Base-by-base conservation (phyloP, 1,140 invertebrate species). In the Sycophila sp. region DNA sequence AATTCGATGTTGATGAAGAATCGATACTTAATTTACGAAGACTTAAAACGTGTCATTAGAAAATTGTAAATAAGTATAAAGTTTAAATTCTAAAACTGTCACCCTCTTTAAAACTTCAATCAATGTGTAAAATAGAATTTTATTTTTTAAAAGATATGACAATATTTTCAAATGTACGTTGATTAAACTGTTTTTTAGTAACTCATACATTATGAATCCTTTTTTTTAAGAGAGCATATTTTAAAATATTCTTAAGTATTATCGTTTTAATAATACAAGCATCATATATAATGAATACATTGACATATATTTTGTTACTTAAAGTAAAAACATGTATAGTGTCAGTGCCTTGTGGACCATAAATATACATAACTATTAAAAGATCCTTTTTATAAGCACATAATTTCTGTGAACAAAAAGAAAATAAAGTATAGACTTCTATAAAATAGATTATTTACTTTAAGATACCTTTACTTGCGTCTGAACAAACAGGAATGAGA, bases 321-420 rank as follows among this genome's bases (percentile, higher is more conserved):
- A 30, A 56, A 7, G n/a, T 40, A 45, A 32, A 67, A 67, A 58
- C n/a, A 15, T 67, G 28, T 34, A 67, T 55, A 64, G 47, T 67
- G 64, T 58, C 53, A 67, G 64, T 67, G 64, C 64, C 64, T 67
- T 67, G 38, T 67, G 64, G 51, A 67, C 64, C 64, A 67, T 45
- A 19, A 66, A 19, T 19, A 10, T 51, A 38, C 38, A 58, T 19
- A 66, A 55, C 24, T 53, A 66, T 15, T 30, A 8, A 22, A 19
- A n/a, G n/a, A 42, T 55, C 40, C 19, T 38, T 13, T 55, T 2
- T 51, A 40, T 40, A 42, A 40, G 13, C 24, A 53, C 26, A 65
- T 17, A 28, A 51, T 26, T 49, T 55, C 7, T 40, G 34, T 55
- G 11, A 55, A 42, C 11, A 45, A 65, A 30, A 22, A 64, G 17